Evolutionary conservation across 2,888 invertebrate genomes (phyloP).

Genomic region (Epinotia bilunana): DNA sequence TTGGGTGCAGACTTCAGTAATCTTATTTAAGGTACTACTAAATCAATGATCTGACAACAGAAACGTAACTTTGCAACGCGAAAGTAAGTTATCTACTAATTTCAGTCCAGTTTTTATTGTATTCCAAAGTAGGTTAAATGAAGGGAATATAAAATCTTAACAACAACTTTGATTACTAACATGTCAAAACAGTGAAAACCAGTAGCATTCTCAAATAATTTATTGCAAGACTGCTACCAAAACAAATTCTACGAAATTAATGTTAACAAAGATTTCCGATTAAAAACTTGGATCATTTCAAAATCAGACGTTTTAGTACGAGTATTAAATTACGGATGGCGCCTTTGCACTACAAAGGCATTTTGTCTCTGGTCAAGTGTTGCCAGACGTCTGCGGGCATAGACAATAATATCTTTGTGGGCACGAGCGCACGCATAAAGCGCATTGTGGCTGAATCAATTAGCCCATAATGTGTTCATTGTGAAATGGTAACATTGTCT

Average conservation of each 20-base stretch:
- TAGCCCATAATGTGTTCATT: slow-evolving; percentile 81
- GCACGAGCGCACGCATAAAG: slow-evolving; percentile 72
- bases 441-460: slow-evolving; percentile 82
- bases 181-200: slow-evolving; percentile 13
- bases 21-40: not conserved
- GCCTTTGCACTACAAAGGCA: slow-evolving; percentile 81
- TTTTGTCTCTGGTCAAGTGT: slow-evolving; percentile 84
- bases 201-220: slow-evolving; percentile 19
- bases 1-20: not conserved
- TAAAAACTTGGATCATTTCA: slow-evolving; percentile 51
- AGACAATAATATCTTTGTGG: slow-evolving; percentile 82
- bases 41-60: not conserved
- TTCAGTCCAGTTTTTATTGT: no score
- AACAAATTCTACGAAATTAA: slow-evolving; percentile 29
- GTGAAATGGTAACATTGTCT: slow-evolving; percentile 82
- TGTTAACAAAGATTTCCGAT: slow-evolving; percentile 42
- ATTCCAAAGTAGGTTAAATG: no score
- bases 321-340: slow-evolving; percentile 80
- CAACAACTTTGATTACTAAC: not conserved
- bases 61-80: no score
- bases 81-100: no score
- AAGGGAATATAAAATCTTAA: no score
- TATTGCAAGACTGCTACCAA: not conserved
- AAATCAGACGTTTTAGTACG: slow-evolving; percentile 62
- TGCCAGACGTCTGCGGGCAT: slow-evolving; percentile 80